These are phyloP conservation scores for Esox lucius DNA, from an alignment of 2,797 vertebrate genomes.

Conservation along the genomic window DNA sequence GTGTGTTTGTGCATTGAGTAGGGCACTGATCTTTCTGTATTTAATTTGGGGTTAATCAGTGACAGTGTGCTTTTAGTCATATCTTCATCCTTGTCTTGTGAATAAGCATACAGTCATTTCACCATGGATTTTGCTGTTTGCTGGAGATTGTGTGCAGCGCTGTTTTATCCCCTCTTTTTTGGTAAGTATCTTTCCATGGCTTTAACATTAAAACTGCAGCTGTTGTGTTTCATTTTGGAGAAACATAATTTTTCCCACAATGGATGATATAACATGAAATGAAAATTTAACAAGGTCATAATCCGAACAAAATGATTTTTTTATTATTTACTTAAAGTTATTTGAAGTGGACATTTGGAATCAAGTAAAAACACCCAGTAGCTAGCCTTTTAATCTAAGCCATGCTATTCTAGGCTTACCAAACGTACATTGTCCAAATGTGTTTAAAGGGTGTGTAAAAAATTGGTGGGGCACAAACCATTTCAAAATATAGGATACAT, in stretches of 20 bases:
- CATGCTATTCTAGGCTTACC: too few species aligned
- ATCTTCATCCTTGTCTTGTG: background rate
- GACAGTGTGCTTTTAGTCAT: background rate
- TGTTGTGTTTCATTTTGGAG: background rate
- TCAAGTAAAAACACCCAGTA: too few species aligned
- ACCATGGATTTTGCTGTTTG: background rate
- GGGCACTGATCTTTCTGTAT: background rate
- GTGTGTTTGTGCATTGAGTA: background rate
- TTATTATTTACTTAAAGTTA: too few species aligned
- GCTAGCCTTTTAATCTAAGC: too few species aligned
- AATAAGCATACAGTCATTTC: background rate
- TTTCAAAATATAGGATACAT: too few species aligned
- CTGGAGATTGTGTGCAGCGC: background rate
- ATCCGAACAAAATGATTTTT: too few species aligned
- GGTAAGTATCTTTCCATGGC: background rate
- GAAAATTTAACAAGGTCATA: background rate
- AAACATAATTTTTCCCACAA: background rate
- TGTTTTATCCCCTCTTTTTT: background rate
- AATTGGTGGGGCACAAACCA: too few species aligned
- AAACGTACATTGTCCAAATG: too few species aligned
- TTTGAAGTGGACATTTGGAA: too few species aligned
- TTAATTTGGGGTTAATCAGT: background rate
- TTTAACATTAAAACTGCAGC: background rate
- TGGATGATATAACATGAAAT: background rate
- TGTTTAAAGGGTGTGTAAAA: too few species aligned